Base-by-base conservation (phyloP, 1,140 invertebrate genomes). In the Laupala kohalensis region DNA sequence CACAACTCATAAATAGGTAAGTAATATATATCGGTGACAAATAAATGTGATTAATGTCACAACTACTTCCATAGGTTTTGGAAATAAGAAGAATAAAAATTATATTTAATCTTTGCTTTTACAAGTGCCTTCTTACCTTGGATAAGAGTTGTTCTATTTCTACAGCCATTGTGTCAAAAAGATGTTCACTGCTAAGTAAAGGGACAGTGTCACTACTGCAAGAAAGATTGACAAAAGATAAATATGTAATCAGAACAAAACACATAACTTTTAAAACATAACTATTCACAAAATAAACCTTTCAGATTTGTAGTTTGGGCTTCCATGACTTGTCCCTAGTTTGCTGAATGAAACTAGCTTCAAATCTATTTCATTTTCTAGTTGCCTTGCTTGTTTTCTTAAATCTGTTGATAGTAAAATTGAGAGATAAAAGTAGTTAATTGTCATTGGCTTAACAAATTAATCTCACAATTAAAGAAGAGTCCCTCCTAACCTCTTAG, bases 281-380 rank as follows among this genome's bases (percentile, higher is more conserved):
- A 12, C 64, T n/a, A 24, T 24, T 65, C 12, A 23, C 12, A 23
- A 0, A 67, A 71, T 26, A 23, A 25, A 72, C 73, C 74, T 72
- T 24, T 73, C 69, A 4, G 73, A 69, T 65, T 70, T 74, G 25
- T 67, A 64, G 15, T 66, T 84, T n/a, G 80, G 75, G 70, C 81
- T 75, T 4, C 77, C 78, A 74, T 85, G 77, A 73, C 88, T 90
- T 67, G 94, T 89, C 26, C 93, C 94, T 25, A 98, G 83, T 84
- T 98, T 99, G 80, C 94, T 97, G 77, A 97, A 96, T 19, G 93
- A 92, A 0, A 97, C 93, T 68, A 99, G 81, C 80, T 98, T 98
- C 4, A 95, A 84, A 82, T 98, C 96, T 74, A 98, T 95, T 80
- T 98, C 96, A 87, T 97, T 98, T 85, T 98, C 97, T 27, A 98